Conservation (phyloP, 1,140 invertebrate species). For the Dendroctonus valens region DNA sequence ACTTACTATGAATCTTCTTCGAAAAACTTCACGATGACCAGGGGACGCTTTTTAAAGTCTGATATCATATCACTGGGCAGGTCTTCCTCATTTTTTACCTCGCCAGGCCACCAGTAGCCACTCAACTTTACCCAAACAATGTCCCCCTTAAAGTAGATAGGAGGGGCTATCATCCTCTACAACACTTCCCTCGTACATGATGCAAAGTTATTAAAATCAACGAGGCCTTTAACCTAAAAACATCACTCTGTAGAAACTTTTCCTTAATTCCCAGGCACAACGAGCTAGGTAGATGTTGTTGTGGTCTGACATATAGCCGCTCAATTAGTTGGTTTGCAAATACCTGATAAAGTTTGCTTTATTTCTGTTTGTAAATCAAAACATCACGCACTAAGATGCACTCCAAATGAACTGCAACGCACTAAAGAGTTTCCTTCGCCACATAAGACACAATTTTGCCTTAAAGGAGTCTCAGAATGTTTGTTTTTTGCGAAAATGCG, state of each 20-base stretch:
- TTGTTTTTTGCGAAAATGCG: slow-evolving; percentile 40
- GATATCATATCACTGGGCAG: slow-evolving; percentile 59
- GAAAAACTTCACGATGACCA: slow-evolving; percentile 79
- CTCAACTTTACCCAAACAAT: slow-evolving; percentile 81
- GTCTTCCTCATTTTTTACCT: slow-evolving; percentile 64
- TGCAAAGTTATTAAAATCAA: slow-evolving; percentile 16
- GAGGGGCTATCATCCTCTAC: slow-evolving; percentile 52
- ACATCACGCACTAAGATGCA: slow-evolving; percentile 7
- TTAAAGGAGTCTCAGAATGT: slow-evolving; percentile 15
- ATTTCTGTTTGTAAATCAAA: slow-evolving; percentile 7
- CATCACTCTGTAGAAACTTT: too few relatives aligned
- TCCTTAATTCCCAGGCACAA: too few relatives aligned
- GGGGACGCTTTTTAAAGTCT: slow-evolving; percentile 65
- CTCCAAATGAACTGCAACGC: background rate
- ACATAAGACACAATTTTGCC: too few relatives aligned
- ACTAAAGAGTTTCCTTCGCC: too few relatives aligned
- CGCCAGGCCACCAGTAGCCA: slow-evolving; percentile 75
- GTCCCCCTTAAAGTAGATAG: slow-evolving; percentile 67
- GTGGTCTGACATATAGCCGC: too few relatives aligned
- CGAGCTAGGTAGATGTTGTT: too few relatives aligned
- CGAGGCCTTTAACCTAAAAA: too few relatives aligned
- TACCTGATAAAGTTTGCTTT: background rate
- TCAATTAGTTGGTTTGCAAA: slow-evolving; percentile 10
- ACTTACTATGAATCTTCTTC: slow-evolving; percentile 79
- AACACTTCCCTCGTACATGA: slow-evolving; percentile 57